These are phyloP conservation scores for Melanotaenia trifasciata DNA, from an alignment of 2,797 vertebrate species.

Conservation along the genomic window DNA sequence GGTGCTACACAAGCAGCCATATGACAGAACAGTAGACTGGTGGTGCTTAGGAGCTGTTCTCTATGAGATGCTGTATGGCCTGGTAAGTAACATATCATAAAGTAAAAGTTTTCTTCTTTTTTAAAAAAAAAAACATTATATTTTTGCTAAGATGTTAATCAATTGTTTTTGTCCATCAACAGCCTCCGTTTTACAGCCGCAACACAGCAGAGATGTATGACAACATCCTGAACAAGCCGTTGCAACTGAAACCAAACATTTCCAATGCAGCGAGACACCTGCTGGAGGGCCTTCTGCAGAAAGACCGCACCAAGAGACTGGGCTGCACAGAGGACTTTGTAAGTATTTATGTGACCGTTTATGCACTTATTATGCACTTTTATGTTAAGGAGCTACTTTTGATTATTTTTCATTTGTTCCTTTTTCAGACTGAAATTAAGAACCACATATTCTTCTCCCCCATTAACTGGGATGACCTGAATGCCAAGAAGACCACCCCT, in stretches of 20 bases:
- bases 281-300: slow-evolving; percentile 95
- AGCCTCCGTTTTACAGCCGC: slow-evolving; percentile 98
- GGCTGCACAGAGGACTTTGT: slow-evolving; percentile 97
- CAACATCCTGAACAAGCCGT: slow-evolving; percentile 98
- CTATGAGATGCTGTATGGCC: slow-evolving; percentile 98
- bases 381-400: background rate
- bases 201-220: slow-evolving; percentile 99
- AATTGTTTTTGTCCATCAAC: slow-evolving; percentile 26
- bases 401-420: background rate
- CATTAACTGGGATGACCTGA: slow-evolving; percentile 99
- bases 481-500: slow-evolving; percentile 97
- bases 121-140: background rate
- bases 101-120: background rate
- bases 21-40: slow-evolving; percentile 98
- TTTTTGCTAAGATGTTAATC: slow-evolving; percentile 33
- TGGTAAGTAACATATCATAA: slow-evolving; percentile 85
- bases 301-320: slow-evolving; percentile 94
- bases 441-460: slow-evolving; percentile 97
- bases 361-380: background rate
- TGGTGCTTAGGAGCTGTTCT: slow-evolving; percentile 98
- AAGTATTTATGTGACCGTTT: slow-evolving; percentile 72
- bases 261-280: slow-evolving; percentile 95
- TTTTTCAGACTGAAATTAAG: slow-evolving; percentile 94
- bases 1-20: slow-evolving; percentile 98
- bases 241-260: slow-evolving; percentile 98